phyloP scores from a whole-genome alignment of 2,888 invertebrate species.

The Hydrotaea cyrtoneurina region DNA sequence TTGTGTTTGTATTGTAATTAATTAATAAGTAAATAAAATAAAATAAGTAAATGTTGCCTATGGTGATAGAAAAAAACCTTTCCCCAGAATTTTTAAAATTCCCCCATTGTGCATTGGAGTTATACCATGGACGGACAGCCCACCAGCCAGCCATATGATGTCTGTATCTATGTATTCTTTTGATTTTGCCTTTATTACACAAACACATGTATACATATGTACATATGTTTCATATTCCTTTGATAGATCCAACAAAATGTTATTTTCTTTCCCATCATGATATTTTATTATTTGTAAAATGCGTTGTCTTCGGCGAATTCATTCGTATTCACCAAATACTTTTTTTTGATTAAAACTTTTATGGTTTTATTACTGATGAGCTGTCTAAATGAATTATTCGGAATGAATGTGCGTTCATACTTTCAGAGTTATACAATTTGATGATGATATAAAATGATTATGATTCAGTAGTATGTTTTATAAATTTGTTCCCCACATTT shows the following conservation, averaged over 20 bases:
- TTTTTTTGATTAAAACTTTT: slow-evolving; percentile 60
- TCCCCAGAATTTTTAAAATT: too few relatives aligned
- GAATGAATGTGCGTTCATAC: neutral
- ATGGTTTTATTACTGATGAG: slow-evolving; percentile 63
- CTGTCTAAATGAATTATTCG: slow-evolving; percentile 47
- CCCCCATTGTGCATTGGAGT: neutral
- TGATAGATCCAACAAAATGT: slow-evolving; percentile 19
- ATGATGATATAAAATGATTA: slow-evolving; percentile 61
- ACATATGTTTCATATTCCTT: neutral
- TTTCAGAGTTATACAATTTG: slow-evolving; percentile 10
- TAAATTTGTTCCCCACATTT: neutral
- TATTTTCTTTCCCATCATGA: slow-evolving; percentile 42
- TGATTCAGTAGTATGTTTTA: slow-evolving; percentile 56
- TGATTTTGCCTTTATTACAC: neutral
- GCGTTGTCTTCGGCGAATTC: slow-evolving; percentile 8
- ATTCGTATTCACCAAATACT: neutral
- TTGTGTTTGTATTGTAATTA: too few relatives aligned
- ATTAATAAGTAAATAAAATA: too few relatives aligned
- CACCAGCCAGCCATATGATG: neutral
- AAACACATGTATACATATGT: too few relatives aligned
- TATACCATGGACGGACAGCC: neutral
- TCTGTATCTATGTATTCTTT: neutral
- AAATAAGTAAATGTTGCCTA: too few relatives aligned
- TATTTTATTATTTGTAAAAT: slow-evolving; percentile 24
- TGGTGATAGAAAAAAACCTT: too few relatives aligned